Base-by-base conservation (phyloP, 2,113 vertebrate genomes). In the Vicugna pacos region DNA sequence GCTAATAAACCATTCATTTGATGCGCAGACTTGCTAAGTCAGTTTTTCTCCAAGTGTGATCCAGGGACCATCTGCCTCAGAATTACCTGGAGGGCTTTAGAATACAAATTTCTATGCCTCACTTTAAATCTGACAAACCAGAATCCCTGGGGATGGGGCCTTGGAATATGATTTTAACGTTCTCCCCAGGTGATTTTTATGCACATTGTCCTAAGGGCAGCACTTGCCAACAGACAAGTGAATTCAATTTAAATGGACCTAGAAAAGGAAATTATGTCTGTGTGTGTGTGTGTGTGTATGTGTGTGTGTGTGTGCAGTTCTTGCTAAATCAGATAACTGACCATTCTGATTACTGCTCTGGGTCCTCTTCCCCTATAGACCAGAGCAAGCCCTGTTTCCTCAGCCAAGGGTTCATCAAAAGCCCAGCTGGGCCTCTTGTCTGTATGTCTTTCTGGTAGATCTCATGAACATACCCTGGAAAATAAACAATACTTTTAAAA, bases 401-500 rank as follows among this genome's bases (percentile, higher is more conserved):
- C 38, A 73, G 38, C 30, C 65, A 77, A 56, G 12, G 56, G 28
- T 46, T 54, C 15, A 54, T 79, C 70, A 87, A 83, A 95, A 79
- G 13, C 17, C 54, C 30, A 48, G 24, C 5, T 46, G 42, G 16
- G 26, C 42, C 56, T 64, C 65, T 87, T 20, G 3, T 14, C 32
- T 24, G 22, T 20, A 30, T 42, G 7, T 70, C 52, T 58, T 95
- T 77, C 52, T 83, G 35, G 56, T 56, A 46, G 26, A 14, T 75
- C 69, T 89, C 46, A 24, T 26, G 19, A 91, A 64, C 50, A 89
- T 83, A 96, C 69, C 38, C 26, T 64, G 89, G 32, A 94, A 60
- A 95, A 89, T 67, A 94, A 60, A 58, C 72, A n/a, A 69, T 13
- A n/a, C 22, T 28, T 83, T 84, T 85, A n/a, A 92, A 95, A 67